Percentiles rank a stretch among this genome's conserved stretches.
phyloP scores from a whole-genome alignment of 2,888 invertebrate species.

The Drosophila kambysellisi region DNA sequence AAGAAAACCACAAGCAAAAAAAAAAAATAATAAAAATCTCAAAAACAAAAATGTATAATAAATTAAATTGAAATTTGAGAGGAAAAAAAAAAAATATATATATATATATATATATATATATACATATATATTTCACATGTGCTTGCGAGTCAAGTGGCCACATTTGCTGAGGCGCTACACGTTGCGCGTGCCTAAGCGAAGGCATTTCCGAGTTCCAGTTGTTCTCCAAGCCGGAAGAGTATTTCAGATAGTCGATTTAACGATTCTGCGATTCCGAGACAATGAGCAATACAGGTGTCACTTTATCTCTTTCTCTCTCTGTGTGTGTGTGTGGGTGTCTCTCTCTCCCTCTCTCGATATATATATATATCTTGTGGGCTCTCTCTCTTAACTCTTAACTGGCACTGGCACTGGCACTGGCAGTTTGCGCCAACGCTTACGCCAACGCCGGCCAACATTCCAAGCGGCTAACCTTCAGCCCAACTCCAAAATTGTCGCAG shows the following conservation, averaged over 20 bases:
- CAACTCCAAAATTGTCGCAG: constrained; percentile 70
- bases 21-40: constrained; percentile 6
- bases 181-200: constrained; percentile 33
- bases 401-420: constrained; percentile 4
- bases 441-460: constrained; percentile 73
- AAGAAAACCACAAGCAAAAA: constrained; percentile 15
- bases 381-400: constrained; percentile 14
- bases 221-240: constrained; percentile 46
- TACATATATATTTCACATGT: neutral
- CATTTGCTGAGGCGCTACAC: constrained; percentile 30
- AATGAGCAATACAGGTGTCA: constrained; percentile 5
- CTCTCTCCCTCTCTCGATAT: neutral
- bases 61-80: constrained; percentile 53
- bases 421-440: constrained; percentile 54
- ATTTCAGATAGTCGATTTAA: constrained; percentile 38
- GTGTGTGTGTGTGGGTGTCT: constrained; percentile 26
- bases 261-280: constrained; percentile 41
- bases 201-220: constrained; percentile 48
- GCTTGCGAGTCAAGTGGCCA: neutral
- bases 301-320: constrained; percentile 4
- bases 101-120: neutral
- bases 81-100: constrained; percentile 11
- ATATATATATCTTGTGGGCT: neutral
- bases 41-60: constrained; percentile 24
- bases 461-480: constrained; percentile 72